phyloP scores from a whole-genome alignment of 2,113 vertebrate species.

The Crotalus viridis region DNA sequence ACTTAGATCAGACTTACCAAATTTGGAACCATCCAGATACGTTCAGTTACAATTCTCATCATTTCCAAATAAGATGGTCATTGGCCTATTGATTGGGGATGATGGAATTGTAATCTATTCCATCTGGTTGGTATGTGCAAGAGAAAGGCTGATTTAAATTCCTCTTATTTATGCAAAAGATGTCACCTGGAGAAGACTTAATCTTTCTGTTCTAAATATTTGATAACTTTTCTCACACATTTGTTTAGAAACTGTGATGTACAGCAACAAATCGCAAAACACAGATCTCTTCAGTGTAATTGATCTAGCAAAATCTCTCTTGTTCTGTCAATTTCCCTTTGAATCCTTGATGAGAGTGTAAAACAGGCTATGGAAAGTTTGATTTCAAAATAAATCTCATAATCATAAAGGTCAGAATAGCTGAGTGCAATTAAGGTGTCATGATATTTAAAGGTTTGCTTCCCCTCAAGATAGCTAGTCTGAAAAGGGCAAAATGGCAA shows the following conservation, averaged over 20 bases:
- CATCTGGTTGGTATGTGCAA: neutral
- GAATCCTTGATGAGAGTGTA: neutral
- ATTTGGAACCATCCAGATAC: neutral
- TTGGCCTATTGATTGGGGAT: neutral
- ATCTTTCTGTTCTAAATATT: neutral
- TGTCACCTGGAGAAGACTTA: neutral
- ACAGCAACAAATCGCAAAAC: neutral
- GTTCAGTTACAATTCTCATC: neutral
- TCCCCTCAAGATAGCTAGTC: neutral
- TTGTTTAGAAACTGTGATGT: neutral
- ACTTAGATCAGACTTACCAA: neutral
- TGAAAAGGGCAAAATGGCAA: constrained; percentile 25
- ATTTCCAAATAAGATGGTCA: neutral
- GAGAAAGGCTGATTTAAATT: neutral
- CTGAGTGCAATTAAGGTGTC: constrained; percentile 5
- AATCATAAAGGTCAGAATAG: constrained; percentile 25
- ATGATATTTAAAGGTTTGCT: constrained; percentile 34
- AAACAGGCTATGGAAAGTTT: neutral
- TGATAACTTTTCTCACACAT: neutral
- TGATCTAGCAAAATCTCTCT: constrained; percentile 2
- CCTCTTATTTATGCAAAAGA: neutral
- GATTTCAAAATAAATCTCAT: constrained; percentile 12
- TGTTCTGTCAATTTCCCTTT: constrained; percentile 4
- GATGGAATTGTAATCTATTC: neutral
- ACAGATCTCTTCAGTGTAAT: neutral